Base-by-base conservation (phyloP, 2,888 invertebrate genomes). In the Epsilonema sp. region DNA sequence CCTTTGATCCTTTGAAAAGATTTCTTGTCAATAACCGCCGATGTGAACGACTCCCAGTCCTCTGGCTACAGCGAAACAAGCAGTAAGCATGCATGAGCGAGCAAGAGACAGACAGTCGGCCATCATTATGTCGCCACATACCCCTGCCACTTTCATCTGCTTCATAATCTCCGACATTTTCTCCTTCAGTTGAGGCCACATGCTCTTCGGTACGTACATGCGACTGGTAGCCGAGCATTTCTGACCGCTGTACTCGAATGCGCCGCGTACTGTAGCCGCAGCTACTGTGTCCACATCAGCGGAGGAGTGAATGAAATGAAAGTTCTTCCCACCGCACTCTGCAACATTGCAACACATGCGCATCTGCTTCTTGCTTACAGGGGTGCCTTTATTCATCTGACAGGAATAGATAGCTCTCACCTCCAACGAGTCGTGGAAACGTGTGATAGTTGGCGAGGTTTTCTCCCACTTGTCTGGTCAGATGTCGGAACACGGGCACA, bases 261-360 rank as follows among this genome's bases (percentile, higher is more conserved):
- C 79, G 40, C 89, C 81, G 51, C 83, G 76, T 53, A 92, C 80
- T 0, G 90, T 86, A 31, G 19, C 52, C n/a, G 56, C 51, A 1
- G 86, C 77, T 2, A 90, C 90, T 8, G 80, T 75, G 22, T 77
- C 73, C 0, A 79, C 71, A 67, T 94, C 81, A 13, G 92, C 94
- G 13, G 83, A 76, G 0, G 82, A 77, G 69, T 99, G 97, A 25
- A 97, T 74, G 60, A 97, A 89, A 67, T 99, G 97, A 67, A 82
- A 97, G 70, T 97, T 99, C 69, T 99, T 99, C 25, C 97, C 97
- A 45, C 97, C 97, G 68, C 92, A 94, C 71, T 97, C 97, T 50
- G 84, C 81, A 57, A 57, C n/a, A n/a, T n/a, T n/a, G n/a, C n/a
- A n/a, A n/a, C n/a, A n/a, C 36, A n/a, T n/a, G n/a, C n/a, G n/a